Evolutionary conservation across 53 echinoderm and acorn worm genomes (phyloP).

Genomic region (Stichopus horrens): DNA sequence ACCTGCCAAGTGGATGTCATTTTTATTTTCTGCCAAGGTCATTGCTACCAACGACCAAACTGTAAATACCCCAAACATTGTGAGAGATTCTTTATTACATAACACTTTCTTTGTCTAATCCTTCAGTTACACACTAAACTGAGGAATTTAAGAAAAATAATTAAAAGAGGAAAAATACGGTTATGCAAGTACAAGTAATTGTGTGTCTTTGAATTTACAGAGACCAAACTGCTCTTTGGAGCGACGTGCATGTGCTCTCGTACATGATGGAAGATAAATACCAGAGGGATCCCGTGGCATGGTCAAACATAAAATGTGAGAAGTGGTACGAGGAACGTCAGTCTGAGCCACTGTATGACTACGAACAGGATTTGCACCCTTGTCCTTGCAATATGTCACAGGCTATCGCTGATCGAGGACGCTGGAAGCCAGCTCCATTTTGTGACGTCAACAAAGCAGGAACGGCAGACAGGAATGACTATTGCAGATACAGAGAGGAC

Average conservation of each 20-base stretch:
- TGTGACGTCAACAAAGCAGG: slow-evolving; percentile 74
- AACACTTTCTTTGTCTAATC: too few species aligned
- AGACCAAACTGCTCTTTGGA: slow-evolving; percentile 69
- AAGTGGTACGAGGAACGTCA: slow-evolving; percentile 62
- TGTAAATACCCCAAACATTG: too few species aligned
- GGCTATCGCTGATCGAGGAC: slow-evolving; percentile 77
- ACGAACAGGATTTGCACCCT: slow-evolving; percentile 52
- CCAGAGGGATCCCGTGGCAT: slow-evolving; percentile 69
- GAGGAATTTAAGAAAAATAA: too few species aligned
- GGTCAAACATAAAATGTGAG: slow-evolving; percentile 74
- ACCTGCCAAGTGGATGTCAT: too few species aligned
- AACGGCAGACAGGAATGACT: slow-evolving; percentile 61
- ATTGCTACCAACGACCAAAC: too few species aligned
- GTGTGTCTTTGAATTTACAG: slow-evolving; percentile 9
- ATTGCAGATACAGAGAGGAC: slow-evolving; percentile 68
- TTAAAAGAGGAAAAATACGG: too few species aligned
- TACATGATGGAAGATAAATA: slow-evolving; percentile 81
- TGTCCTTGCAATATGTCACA: slow-evolving; percentile 84
- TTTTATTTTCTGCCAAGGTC: too few species aligned
- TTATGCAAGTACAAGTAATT: too few species aligned
- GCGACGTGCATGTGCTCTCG: slow-evolving; percentile 71
- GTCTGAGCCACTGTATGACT: slow-evolving; percentile 53
- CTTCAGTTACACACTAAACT: too few species aligned
- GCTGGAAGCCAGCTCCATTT: slow-evolving; percentile 64
- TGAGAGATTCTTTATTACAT: too few species aligned